Conservation (phyloP, 2,113 vertebrate genomes). For the Dasyurus viverrinus region DNA sequence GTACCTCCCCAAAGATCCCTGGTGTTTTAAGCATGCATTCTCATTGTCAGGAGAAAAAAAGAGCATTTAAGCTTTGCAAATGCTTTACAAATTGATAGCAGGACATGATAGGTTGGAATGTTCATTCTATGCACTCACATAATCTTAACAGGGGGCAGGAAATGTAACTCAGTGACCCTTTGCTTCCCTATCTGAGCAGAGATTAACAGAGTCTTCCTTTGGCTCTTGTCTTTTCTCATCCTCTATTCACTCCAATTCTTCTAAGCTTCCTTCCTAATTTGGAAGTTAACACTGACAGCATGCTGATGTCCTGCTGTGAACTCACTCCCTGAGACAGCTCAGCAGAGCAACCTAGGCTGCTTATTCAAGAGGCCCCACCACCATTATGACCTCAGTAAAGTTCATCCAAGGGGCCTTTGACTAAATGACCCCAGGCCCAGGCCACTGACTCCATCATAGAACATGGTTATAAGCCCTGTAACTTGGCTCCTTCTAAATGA, state of each 20-base stretch:
- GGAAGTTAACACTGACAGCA: conserved; percentile 61
- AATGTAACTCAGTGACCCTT: neutral
- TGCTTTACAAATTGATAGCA: neutral
- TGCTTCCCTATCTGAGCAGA: conserved; percentile 23
- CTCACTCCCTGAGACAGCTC: conserved; percentile 53
- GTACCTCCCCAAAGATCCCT: neutral
- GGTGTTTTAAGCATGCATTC: neutral
- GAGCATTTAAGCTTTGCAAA: neutral
- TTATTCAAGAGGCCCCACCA: neutral
- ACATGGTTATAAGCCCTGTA: neutral
- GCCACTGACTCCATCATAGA: neutral
- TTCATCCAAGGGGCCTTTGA: neutral
- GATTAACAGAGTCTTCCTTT: conserved; percentile 16
- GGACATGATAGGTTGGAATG: neutral
- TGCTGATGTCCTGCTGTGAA: conserved; percentile 61
- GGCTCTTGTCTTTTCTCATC: conserved; percentile 40
- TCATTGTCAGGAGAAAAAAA: neutral
- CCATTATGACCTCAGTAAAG: neutral
- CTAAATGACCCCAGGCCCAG: neutral
- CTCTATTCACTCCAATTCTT: conserved; percentile 49
- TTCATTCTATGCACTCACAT: neutral
- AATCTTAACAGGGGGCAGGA: neutral
- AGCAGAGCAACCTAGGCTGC: neutral
- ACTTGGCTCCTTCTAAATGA: neutral
- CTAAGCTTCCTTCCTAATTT: conserved; percentile 73